Conservation (phyloP, 2,888 invertebrate species). For the Marronus borbonicus region DNA sequence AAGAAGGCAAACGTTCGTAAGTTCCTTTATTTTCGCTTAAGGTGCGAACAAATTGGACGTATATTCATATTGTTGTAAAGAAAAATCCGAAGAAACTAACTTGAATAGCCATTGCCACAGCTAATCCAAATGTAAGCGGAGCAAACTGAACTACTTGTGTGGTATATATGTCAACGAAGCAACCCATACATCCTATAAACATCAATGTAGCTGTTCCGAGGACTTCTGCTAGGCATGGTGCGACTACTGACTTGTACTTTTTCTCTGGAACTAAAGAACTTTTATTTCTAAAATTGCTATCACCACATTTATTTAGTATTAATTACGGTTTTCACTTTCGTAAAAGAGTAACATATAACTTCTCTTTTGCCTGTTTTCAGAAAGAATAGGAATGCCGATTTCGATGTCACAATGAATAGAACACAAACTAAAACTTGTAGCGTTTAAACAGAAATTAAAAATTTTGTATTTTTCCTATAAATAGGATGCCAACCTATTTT, state of each 20-base stretch:
- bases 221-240: conserved; percentile 71
- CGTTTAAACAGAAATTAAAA: too few species aligned
- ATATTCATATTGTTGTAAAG: too few species aligned
- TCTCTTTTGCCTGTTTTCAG: too few species aligned
- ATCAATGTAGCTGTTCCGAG: conserved; percentile 77
- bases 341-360: too few species aligned
- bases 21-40: too few species aligned
- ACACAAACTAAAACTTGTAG: not conserved
- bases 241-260: conserved; percentile 14
- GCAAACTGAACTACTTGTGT: conserved; percentile 67
- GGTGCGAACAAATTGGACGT: too few species aligned
- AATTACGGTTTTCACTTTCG: too few species aligned
- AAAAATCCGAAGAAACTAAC: conserved; percentile 61
- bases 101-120: conserved; percentile 77
- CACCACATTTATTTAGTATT: not conserved
- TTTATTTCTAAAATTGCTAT: not conserved
- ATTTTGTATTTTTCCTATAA: too few species aligned
- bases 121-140: conserved; percentile 76
- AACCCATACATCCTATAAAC: conserved; percentile 80
- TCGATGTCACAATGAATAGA: not conserved
- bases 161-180: conserved; percentile 69
- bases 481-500: too few species aligned
- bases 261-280: conserved; percentile 29
- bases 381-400: not conserved
- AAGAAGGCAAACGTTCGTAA: too few species aligned